Evolutionary conservation across 1,140 invertebrate species (phyloP).

Genomic region (Brachionus angularis): DNA sequence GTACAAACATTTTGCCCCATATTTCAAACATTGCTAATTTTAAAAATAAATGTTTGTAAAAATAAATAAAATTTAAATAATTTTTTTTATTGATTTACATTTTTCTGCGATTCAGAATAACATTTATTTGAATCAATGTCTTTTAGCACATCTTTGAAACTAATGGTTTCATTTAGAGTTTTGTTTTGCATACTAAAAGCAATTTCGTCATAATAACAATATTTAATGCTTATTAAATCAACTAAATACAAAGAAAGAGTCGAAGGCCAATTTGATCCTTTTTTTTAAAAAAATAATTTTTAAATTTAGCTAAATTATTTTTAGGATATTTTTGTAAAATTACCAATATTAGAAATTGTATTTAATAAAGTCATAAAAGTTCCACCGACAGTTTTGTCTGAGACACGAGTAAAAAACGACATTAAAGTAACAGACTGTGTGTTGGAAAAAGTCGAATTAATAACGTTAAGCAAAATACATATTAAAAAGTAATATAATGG

Average conservation of each 20-base stretch:
- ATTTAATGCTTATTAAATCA: background rate
- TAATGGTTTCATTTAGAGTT: background rate
- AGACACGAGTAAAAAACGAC: slow-evolving; percentile 79
- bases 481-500: background rate
- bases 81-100: too few relatives aligned
- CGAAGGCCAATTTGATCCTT: background rate
- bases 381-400: slow-evolving; percentile 78
- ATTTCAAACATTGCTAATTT: background rate
- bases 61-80: too few relatives aligned
- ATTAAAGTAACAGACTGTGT: slow-evolving; percentile 71
- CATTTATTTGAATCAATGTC: background rate
- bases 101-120: background rate
- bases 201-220: background rate
- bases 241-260: slow-evolving; percentile 16
- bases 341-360: slow-evolving; percentile 83
- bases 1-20: background rate
- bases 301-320: background rate
- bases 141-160: background rate
- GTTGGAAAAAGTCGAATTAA: background rate
- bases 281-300: background rate
- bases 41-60: too few relatives aligned
- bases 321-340: background rate
- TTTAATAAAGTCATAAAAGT: slow-evolving; percentile 99
- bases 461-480: slow-evolving; percentile 7
- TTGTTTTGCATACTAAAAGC: background rate